Base-by-base conservation (phyloP, 2,113 vertebrate genomes). In the Fregata magnificens region DNA sequence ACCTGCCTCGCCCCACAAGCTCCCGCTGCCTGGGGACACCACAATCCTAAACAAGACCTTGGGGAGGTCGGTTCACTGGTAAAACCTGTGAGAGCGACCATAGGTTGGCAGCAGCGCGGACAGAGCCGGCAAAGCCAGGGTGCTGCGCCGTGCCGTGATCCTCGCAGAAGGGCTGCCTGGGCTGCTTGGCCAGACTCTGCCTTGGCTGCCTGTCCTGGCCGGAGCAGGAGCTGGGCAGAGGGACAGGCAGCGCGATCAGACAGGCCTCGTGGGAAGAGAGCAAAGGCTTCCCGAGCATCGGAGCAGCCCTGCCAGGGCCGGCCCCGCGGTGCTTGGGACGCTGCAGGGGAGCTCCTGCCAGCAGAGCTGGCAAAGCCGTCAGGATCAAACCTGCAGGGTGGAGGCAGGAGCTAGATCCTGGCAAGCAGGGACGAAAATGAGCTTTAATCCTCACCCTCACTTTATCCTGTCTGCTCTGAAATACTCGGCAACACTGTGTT, bases 91-190 rank as follows among this genome's bases (percentile, higher is more conserved):
- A 65, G 67, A 73, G 16, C 31, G n/a, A 3, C 28, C 31, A 7
- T 2, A 31, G 56, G 56, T 8, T 14, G 17, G 36, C 10, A 22
- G 50, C 56, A 50, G 66, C 10, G 0, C 0, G 3, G 81, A 19
- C 2, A 1, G 71, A 32, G 61, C 11, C 1, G 1, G 36, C 45
- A n/a, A 40, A 31, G 77, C 10, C 62, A 28, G 42, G 78, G 17
- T 16, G 26, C 52, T 10, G 47, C 1, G 5, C 45, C 3, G 3
- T 9, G 58, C 52, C 4, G 0, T 2, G 49, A 56, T 17, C 31
- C 73, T 28, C 4, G 0, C 19, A 32, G 42, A 32, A 16, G 2
- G 28, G 55, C 55, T 59, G 40, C 69, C 82, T 2, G 34, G 38
- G 52, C 20, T 21, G 45, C 82, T 18, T 6, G 82, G 53, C 40